Evolutionary conservation across 2,888 invertebrate species (phyloP), one percentile per base, ranked within the genome.

Genomic region (Agriopis leucophaearia): DNA sequence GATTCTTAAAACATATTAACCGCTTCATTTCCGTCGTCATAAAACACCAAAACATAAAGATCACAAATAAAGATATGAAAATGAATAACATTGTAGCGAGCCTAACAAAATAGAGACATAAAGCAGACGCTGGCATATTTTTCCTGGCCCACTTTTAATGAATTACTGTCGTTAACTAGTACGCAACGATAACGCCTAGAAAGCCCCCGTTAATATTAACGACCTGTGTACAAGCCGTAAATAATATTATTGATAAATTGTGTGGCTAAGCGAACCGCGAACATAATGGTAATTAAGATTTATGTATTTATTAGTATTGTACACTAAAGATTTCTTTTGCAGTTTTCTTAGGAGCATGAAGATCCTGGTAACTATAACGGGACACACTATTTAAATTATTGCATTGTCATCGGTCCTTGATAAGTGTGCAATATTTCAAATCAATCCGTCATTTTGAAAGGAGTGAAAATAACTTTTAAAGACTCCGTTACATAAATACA

Each of bases 141-240:
- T 81, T 81, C 75, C 81, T 81, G 85, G 69, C 84, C 85, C 76
- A 82, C 72, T 84, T 87, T 76, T 83, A 78, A 80, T 85, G 82
- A 69, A 73, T 50, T 48, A 66, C 71, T 73, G 54, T 74, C 75
- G 74, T 81, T 78, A 81, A 71, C 64, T 16, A 69, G 71, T 61
- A 63, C 58, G 59, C 52, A 57, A 55, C 78, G 82, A 85, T 84
- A 84, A 84, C 77, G 73, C 62, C 58, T 69, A 71, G 71, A 74
- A 77, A 81, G 72, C 70, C 66, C 67, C 76, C 74, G 75, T 81
- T 54, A 44, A n/a, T 47, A 70, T 65, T 74, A 70, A 74, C 73
- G 55, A 70, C 59, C 64, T 65, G 72, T 71, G 70, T 65, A 64
- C 59, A 68, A 48, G 69, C 64, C 69, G 74, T 82, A 78, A 82